Conservation (phyloP, 1,140 invertebrate genomes). For the Drosophila micromelanica region DNA sequence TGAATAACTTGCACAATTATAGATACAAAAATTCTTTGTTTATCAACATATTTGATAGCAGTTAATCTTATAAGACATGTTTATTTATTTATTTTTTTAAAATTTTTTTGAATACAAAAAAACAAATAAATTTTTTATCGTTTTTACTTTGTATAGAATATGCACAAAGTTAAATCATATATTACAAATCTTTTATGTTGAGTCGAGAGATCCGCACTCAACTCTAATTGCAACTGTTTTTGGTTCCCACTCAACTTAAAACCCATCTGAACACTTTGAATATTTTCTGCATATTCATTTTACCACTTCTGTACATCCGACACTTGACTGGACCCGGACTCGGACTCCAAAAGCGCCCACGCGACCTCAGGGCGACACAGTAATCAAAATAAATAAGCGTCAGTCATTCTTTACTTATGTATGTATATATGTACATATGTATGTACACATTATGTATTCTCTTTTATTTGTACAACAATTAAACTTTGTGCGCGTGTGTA, state of each 20-base stretch:
- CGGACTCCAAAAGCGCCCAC: conserved; percentile 17
- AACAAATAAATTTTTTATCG: too few relatives aligned
- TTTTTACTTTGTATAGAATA: too few relatives aligned
- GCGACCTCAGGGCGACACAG: conserved; percentile 28
- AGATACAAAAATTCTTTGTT: not conserved
- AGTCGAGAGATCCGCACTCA: too few relatives aligned
- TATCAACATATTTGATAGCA: too few relatives aligned
- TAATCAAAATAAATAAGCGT: conserved; percentile 50
- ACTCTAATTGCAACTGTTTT: not conserved
- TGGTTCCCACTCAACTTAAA: conserved; percentile 3
- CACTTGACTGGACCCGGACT: conserved; percentile 23
- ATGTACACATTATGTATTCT: not conserved
- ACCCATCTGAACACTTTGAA: not conserved
- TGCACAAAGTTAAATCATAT: too few relatives aligned
- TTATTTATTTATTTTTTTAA: too few relatives aligned
- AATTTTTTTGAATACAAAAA: too few relatives aligned
- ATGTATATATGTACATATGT: conserved; percentile 1
- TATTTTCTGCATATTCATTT: conserved; percentile 17
- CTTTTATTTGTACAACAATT: conserved; percentile 39
- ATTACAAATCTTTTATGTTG: too few relatives aligned
- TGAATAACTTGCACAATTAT: conserved; percentile 1
- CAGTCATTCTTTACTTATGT: conserved; percentile 26
- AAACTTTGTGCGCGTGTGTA: conserved; percentile 31
- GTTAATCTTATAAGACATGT: too few relatives aligned
- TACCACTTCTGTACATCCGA: conserved; percentile 27